phyloP scores from a whole-genome alignment of 2,797 vertebrate genomes.

The Podarcis lilfordi region DNA sequence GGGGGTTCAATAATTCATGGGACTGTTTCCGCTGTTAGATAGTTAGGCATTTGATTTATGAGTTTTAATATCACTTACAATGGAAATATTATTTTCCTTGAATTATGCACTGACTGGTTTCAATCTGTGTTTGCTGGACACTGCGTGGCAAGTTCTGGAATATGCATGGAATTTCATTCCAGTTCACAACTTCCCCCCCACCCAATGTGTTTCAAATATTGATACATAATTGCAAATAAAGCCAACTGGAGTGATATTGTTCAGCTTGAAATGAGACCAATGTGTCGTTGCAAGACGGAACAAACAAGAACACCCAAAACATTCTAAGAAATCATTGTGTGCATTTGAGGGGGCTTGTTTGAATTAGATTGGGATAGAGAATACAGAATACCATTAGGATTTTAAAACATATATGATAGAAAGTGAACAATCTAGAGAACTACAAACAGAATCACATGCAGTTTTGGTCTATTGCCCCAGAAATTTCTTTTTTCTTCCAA shows the following conservation, averaged over 20 bases:
- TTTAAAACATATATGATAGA: not conserved
- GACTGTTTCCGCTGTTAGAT: not conserved
- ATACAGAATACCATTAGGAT: not conserved
- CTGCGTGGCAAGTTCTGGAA: slow-evolving; percentile 24
- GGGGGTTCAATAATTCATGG: slow-evolving; percentile 3
- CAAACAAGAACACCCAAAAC: slow-evolving; percentile 2
- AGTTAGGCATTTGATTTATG: slow-evolving; percentile 25
- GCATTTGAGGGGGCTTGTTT: not conserved
- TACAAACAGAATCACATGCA: not conserved
- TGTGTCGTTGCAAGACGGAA: not conserved
- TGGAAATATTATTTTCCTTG: slow-evolving; percentile 1
- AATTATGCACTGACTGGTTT: slow-evolving; percentile 19
- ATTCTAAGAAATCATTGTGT: not conserved
- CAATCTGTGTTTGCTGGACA: slow-evolving; percentile 13
- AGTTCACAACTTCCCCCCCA: not conserved
- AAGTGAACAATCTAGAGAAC: not conserved
- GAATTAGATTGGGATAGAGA: not conserved
- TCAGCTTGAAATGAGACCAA: not conserved
- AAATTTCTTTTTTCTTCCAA: not conserved
- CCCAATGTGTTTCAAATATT: slow-evolving; percentile 6
- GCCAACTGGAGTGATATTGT: not conserved
- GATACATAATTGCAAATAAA: not conserved
- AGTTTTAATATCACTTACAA: slow-evolving; percentile 28
- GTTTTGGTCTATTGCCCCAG: not conserved
- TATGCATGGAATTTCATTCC: not conserved